Conservation (phyloP, 2,888 invertebrate species). For the Rhingia rostrata region DNA sequence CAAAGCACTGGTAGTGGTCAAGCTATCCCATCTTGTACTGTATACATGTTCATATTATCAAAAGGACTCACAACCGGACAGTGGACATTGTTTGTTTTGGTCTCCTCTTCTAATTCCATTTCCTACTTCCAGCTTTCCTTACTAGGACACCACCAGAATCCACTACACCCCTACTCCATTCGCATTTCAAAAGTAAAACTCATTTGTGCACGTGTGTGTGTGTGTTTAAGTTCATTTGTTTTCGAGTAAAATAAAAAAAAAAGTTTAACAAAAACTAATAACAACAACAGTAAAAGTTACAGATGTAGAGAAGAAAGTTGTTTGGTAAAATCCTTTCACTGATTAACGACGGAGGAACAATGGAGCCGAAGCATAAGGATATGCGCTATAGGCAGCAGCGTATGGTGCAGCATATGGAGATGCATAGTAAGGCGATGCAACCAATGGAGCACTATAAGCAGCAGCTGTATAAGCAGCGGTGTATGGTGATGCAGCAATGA, state of each 20-base stretch:
- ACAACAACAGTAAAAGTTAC: slow-evolving; percentile 36
- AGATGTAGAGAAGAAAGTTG: slow-evolving; percentile 10
- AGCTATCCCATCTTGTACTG: not conserved
- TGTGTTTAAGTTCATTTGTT: slow-evolving; percentile 2
- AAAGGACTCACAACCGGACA: not conserved
- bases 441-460: slow-evolving; percentile 75
- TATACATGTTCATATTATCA: not conserved
- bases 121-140: not conserved
- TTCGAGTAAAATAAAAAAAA: slow-evolving; percentile 19
- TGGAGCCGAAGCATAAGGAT: slow-evolving; percentile 72
- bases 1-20: not conserved
- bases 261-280: not conserved
- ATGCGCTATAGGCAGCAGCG: slow-evolving; percentile 77
- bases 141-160: no score
- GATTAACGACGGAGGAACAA: slow-evolving; percentile 58
- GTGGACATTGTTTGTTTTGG: not conserved
- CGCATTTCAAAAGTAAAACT: not conserved
- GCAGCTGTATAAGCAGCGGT: slow-evolving; percentile 77
- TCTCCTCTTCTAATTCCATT: not conserved
- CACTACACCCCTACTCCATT: no score
- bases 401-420: slow-evolving; percentile 78
- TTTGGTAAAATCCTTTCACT: slow-evolving; percentile 20
- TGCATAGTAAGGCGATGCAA: slow-evolving; percentile 77
- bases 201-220: not conserved
- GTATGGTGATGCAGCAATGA: slow-evolving; percentile 75